Evolutionary conservation across 2,888 invertebrate genomes (phyloP).

Genomic region (Nyleta sp.): DNA sequence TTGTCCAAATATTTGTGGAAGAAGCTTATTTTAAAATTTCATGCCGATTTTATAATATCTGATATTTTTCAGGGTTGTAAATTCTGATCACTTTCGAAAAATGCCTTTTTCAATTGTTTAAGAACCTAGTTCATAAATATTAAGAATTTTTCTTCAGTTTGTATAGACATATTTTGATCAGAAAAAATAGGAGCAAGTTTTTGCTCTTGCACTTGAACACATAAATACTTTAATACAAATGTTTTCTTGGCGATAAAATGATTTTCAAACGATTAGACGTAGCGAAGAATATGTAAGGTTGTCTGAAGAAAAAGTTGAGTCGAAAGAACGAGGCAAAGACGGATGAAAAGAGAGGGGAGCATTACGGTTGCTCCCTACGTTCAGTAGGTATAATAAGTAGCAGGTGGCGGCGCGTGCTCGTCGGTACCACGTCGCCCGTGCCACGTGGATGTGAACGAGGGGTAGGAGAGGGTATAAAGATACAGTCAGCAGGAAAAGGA

Average conservation of each 20-base stretch:
- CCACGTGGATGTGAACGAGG: slow-evolving; percentile 58
- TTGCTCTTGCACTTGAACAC: too few species aligned
- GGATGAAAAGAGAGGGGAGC: slow-evolving; percentile 39
- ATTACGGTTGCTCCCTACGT: slow-evolving; percentile 56
- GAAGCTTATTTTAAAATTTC: too few species aligned
- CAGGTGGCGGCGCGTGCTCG: slow-evolving; percentile 74
- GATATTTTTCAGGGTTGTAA: too few species aligned
- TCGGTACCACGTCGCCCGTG: slow-evolving; percentile 65
- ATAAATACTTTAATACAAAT: background rate
- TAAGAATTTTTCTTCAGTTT: too few species aligned
- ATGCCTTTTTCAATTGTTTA: too few species aligned
- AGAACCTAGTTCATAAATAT: too few species aligned
- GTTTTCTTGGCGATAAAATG: background rate
- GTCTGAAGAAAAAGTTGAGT: slow-evolving; percentile 42
- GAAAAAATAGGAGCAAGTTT: too few species aligned
- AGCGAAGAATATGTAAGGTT: background rate
- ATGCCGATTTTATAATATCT: too few species aligned
- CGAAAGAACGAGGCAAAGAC: slow-evolving; percentile 26
- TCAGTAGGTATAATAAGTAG: slow-evolving; percentile 72
- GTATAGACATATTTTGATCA: too few species aligned
- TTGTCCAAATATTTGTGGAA: too few species aligned
- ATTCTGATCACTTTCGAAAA: too few species aligned
- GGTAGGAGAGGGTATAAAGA: slow-evolving; percentile 53
- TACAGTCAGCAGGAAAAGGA: slow-evolving; percentile 45
- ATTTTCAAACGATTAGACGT: background rate